Evolutionary conservation across 1,140 invertebrate genomes (phyloP).

Genomic region (Ladona fulva): DNA sequence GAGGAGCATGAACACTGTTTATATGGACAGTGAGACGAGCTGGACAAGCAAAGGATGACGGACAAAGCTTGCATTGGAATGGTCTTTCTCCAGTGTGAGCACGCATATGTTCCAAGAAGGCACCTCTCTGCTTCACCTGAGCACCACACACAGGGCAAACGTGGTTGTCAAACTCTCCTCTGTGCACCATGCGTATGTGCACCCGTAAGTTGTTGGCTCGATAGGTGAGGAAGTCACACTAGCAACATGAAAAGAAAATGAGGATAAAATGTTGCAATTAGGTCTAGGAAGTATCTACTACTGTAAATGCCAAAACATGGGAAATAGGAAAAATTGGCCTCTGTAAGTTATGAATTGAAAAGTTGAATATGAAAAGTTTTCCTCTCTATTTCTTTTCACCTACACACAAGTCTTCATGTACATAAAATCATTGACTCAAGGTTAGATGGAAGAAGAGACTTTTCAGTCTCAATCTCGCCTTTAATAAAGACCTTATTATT

Average conservation of each 20-base stretch:
- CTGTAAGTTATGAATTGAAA: no score
- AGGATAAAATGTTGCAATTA: no score
- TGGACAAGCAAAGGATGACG: constrained; percentile 16
- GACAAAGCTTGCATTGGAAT: constrained; percentile 14
- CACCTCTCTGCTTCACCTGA: constrained; percentile 17
- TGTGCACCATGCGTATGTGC: constrained; percentile 21
- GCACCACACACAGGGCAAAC: constrained; percentile 21
- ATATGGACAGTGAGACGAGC: constrained; percentile 19
- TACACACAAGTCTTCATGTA: no score
- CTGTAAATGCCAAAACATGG: no score
- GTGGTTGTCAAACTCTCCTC: constrained; percentile 20
- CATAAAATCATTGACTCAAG: no score
- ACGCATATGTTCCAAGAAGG: constrained; percentile 22
- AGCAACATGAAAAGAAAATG: constrained; percentile 5
- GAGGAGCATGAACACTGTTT: constrained; percentile 19
- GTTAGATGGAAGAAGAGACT: no score
- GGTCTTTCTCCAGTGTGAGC: constrained; percentile 21
- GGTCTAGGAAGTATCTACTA: no score
- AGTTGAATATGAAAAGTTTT: no score
- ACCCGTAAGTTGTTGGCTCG: constrained; percentile 24
- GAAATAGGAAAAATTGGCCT: no score
- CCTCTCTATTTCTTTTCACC: no score
- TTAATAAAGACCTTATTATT: no score
- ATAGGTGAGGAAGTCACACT: constrained; percentile 24
- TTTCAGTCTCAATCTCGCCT: no score